phyloP scores from a whole-genome alignment of 1,140 invertebrate species.

The Uloborus diversus region DNA sequence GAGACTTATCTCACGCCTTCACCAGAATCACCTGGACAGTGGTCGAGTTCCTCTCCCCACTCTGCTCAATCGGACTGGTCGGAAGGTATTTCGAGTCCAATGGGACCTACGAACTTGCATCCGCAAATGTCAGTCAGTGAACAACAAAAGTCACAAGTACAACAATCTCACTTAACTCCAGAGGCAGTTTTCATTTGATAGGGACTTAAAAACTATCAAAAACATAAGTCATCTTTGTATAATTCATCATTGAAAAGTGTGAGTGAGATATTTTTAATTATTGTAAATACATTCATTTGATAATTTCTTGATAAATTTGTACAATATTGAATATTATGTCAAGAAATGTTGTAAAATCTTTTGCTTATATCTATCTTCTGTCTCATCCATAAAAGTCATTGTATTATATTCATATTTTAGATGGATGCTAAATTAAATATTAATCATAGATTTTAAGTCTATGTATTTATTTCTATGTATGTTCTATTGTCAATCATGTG shows the following conservation, averaged over 20 bases:
- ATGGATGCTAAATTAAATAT: too few relatives aligned
- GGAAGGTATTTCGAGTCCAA: slow-evolving; percentile 77
- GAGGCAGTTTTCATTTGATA: slow-evolving; percentile 51
- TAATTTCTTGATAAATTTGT: too few relatives aligned
- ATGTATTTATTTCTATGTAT: too few relatives aligned
- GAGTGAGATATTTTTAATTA: too few relatives aligned
- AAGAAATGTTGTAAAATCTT: too few relatives aligned
- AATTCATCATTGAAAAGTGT: not conserved
- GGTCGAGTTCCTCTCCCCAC: slow-evolving; percentile 91
- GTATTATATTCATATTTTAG: too few relatives aligned
- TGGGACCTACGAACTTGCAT: slow-evolving; percentile 48
- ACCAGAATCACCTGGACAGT: slow-evolving; percentile 92
- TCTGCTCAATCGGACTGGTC: slow-evolving; percentile 90
- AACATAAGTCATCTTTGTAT: not conserved
- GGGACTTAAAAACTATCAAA: not conserved
- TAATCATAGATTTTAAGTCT: too few relatives aligned
- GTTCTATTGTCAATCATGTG: too few relatives aligned
- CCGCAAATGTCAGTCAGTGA: slow-evolving; percentile 20
- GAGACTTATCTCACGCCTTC: slow-evolving; percentile 90
- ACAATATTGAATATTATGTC: too few relatives aligned
- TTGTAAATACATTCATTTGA: too few relatives aligned
- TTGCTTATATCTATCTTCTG: too few relatives aligned
- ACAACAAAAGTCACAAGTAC: slow-evolving; percentile 44
- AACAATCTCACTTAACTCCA: slow-evolving; percentile 32
- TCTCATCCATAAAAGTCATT: too few relatives aligned